Base-by-base conservation (phyloP, 2,888 invertebrate genomes). In the Dendrolimus pini region DNA sequence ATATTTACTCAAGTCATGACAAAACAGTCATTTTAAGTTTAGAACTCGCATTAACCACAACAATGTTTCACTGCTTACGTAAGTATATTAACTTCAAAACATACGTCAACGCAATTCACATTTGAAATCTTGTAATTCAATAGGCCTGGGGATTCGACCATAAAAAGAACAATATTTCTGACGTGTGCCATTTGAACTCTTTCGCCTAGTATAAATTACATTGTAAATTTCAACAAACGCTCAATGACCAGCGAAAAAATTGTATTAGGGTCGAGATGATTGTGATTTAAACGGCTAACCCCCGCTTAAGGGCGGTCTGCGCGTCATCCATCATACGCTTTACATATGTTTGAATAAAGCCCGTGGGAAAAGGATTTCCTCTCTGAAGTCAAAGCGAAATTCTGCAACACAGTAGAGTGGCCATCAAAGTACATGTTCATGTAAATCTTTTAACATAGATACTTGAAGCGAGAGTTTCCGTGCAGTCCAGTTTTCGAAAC, bases 341-440 rank as follows among this genome's bases (percentile, higher is more conserved):
- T 91, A 91, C 91, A 91, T 91, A 91, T 91, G 91, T 91, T 91
- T 90, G 89, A 88, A 87, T 90, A 89, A 91, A 90, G 87, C 91
- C 79, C 91, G 91, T 91, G 91, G 91, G 91, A 91, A 90, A 90
- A 88, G 88, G 88, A 89, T 87, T 89, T 90, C 89, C 89, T 89
- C 90, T 89, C 84, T 83, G 82, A 85, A 89, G 88, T 89, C 85
- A 85, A 84, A 80, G 83, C 81, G 80, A 71, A 75, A 78, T 80
- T 81, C 75, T 78, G 81, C 79, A 73, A 75, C 76, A 13, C 54
- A 61, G 62, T 79, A 76, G 77, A 80, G 83, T 84, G 79, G 69
- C 88, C 62, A 74, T 47, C 47, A 47, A 30, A 3, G 6, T 30
- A 6, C 30, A 30, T 30, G 30, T 30, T 6, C 6, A 30, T 30